Evolutionary conservation across 2,888 invertebrate species (phyloP).

Genomic region (Drosophila seclusa): DNA sequence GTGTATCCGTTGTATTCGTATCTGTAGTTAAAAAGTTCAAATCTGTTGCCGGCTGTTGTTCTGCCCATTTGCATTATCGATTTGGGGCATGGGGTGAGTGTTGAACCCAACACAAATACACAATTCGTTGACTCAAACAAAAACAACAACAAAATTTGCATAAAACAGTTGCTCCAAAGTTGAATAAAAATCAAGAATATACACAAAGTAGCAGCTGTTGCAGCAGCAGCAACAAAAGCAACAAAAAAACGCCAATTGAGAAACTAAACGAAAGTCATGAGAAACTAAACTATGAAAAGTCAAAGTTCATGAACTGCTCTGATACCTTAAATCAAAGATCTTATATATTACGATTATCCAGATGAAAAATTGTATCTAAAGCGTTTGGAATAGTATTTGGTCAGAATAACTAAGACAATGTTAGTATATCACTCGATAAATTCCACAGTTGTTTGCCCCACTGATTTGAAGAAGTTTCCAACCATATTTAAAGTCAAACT

Average conservation of each 20-base stretch:
- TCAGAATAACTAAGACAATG: not conserved
- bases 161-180: conserved; percentile 50
- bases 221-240: conserved; percentile 15
- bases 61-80: conserved; percentile 68
- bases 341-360: not conserved
- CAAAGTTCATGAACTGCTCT: not conserved
- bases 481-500: not conserved
- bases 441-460: not conserved
- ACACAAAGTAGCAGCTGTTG: conserved; percentile 53
- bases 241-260: conserved; percentile 6
- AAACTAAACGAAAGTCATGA: not conserved
- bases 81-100: conserved; percentile 24
- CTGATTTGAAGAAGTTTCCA: not conserved
- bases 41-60: conserved; percentile 42
- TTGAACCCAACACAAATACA: conserved; percentile 19
- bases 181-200: conserved; percentile 16
- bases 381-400: not conserved
- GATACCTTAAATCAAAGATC: not conserved
- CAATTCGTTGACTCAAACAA: conserved; percentile 63
- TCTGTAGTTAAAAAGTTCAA: conserved; percentile 9
- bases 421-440: not conserved
- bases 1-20: conserved; percentile 11
- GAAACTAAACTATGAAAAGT: conserved; percentile 13
- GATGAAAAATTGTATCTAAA: not conserved
- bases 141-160: conserved; percentile 71